A percentile compares a stretch with the other conserved stretches of the same genome.
phyloP scores from a whole-genome alignment of 1,140 invertebrate genomes.

The Hydropsyche tenuis region DNA sequence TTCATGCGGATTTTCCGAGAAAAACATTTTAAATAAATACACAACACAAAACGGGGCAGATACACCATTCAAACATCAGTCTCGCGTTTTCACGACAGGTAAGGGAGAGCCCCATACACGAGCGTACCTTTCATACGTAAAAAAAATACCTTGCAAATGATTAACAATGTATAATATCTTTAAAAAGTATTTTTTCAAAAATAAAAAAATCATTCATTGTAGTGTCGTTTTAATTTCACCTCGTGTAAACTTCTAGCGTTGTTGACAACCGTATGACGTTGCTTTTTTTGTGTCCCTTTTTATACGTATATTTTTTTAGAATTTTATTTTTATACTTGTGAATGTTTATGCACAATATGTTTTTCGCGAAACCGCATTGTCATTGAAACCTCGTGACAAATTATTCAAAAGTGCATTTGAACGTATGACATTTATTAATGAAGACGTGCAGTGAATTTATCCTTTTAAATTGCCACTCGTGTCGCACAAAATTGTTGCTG shows the following conservation, averaged over 20 bases:
- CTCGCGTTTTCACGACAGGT: conserved; percentile 34
- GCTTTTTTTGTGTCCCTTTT: conserved; percentile 32
- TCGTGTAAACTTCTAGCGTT: not conserved
- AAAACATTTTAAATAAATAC: conserved; percentile 41
- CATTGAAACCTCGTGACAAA: conserved; percentile 46
- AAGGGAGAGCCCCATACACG: not conserved
- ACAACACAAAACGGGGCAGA: conserved; percentile 36
- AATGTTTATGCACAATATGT: conserved; percentile 3
- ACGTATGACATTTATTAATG: conserved; percentile 50
- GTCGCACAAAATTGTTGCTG: conserved; percentile 16
- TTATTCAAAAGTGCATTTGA: conserved; percentile 50
- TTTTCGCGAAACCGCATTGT: conserved; percentile 40
- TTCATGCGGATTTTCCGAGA: conserved; percentile 39
- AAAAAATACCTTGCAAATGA: not conserved
- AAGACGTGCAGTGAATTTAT: conserved; percentile 39
- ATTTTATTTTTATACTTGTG: too few species aligned
- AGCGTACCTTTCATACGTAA: not conserved
- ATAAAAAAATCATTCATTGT: not conserved
- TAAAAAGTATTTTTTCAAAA: too few species aligned
- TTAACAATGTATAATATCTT: not conserved
- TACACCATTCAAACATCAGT: conserved; percentile 46
- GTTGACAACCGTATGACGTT: conserved; percentile 23
- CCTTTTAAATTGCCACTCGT: conserved; percentile 39
- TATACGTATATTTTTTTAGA: not conserved
- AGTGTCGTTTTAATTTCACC: not conserved